Base-by-base conservation (phyloP, 2,797 vertebrate genomes). In the Coilia nasus region DNA sequence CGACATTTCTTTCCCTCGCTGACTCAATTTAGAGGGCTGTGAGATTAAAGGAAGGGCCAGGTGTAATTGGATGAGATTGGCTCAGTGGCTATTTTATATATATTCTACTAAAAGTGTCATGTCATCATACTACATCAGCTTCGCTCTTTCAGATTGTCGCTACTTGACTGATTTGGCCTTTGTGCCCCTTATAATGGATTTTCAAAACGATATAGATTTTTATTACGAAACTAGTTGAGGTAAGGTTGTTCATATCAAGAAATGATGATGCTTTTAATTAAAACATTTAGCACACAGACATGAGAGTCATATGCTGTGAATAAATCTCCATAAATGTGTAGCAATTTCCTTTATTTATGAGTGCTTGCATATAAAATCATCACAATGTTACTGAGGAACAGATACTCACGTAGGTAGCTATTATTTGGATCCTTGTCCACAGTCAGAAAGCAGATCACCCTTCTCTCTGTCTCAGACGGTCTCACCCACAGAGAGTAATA, bases 401-500 rank as follows among this genome's bases (percentile, higher is more conserved):
- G 50, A 31, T 15, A 94, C 94, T 94, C 86, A 95, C 95, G 95
- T 71, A 95, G 85, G 86, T 92, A 88, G 25, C 82, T 87, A 46
- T 92, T 93, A 86, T 93, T 89, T 85, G 95, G 93, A 47, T n/a
- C 80, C 87, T 85, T 90, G 83, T 93, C 91, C 84, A 94, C 90
- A 17, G 19, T 81, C 11, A 89, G 85, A 82, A n/a, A 81, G 87
- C 95, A 96, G 87, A 88, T 90, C 83, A 87, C 35, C 47, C 92
- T 75, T 81, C 82, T 62, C 83, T 64, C 0, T 7, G 64, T 86
- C 23, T 86, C 88, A 41, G 88, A 85, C 83, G 60, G 87, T 85
- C 87, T 86, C 89, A 96, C 92, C 93, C 93, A 87, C 81, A 96
- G 88, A 60, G 92, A 93, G 92, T 95, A 96, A 90, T 93, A 93